Percentiles rank a stretch among this genome's conserved stretches.
These are phyloP conservation scores for Bombus picipes DNA, from an alignment of 1,140 invertebrate species.

Conservation along the genomic window DNA sequence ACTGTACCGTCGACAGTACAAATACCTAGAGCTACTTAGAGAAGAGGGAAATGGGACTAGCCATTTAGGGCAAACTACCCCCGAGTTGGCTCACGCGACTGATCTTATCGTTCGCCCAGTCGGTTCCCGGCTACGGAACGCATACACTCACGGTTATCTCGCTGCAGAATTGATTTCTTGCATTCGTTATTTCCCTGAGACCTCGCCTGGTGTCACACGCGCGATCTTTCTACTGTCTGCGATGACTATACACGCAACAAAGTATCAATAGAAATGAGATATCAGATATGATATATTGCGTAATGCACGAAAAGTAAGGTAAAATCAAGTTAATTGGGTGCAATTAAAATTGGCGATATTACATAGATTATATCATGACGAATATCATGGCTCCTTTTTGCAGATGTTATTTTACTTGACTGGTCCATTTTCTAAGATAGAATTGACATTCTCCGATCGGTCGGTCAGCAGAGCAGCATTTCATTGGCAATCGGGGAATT, in stretches of 20 bases:
- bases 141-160: slow-evolving; percentile 51
- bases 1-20: slow-evolving; percentile 56
- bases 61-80: slow-evolving; percentile 74
- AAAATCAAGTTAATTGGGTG: neutral
- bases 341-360: neutral
- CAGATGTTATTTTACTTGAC: neutral
- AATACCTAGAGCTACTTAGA: slow-evolving; percentile 71
- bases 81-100: slow-evolving; percentile 72
- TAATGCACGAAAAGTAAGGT: neutral
- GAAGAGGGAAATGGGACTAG: slow-evolving; percentile 71
- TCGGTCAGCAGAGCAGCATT: no score
- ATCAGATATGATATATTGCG: slow-evolving; percentile 7
- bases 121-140: slow-evolving; percentile 55
- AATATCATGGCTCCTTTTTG: neutral
- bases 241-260: slow-evolving; percentile 37
- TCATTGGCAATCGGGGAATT: no score
- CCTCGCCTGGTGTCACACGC: slow-evolving; percentile 10
- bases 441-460: no score
- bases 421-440: no score
- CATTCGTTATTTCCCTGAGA: slow-evolving; percentile 70
- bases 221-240: slow-evolving; percentile 21
- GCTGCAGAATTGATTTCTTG: slow-evolving; percentile 68
- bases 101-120: slow-evolving; percentile 73
- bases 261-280: neutral
- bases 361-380: neutral